Conservation (phyloP, 2,888 invertebrate genomes). For the Julus scandinavius region DNA sequence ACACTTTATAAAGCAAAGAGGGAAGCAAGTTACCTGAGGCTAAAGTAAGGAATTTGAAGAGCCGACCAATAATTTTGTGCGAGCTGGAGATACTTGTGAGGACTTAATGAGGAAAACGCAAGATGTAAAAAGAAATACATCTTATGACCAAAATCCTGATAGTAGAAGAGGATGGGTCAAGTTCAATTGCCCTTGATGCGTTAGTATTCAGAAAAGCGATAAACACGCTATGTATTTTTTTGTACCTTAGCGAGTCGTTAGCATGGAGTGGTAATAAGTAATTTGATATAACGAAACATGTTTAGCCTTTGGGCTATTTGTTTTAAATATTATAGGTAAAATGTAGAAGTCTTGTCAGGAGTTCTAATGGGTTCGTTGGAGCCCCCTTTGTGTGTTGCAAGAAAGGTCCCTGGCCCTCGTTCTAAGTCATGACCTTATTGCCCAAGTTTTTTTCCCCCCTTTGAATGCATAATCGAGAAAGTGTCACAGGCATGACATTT, state of each 20-base stretch:
- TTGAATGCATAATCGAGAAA: neutral
- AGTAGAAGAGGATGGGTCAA: slow-evolving; percentile 29
- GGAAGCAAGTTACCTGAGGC: neutral
- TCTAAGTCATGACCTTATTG: slow-evolving; percentile 15
- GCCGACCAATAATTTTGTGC: neutral
- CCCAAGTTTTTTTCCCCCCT: neutral
- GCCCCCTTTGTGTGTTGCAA: neutral
- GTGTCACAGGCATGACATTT: slow-evolving; percentile 31
- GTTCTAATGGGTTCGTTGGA: slow-evolving; percentile 39
- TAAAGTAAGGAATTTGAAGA: slow-evolving; percentile 11
- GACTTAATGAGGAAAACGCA: slow-evolving; percentile 11
- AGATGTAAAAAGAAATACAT: neutral
- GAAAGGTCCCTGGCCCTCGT: slow-evolving; percentile 29
- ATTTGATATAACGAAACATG: slow-evolving; percentile 38
- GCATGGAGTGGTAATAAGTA: slow-evolving; percentile 42
- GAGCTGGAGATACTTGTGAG: neutral
- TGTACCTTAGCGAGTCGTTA: neutral
- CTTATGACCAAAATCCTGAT: neutral
- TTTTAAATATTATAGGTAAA: slow-evolving; percentile 38
- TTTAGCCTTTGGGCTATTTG: slow-evolving; percentile 38
- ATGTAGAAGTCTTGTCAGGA: slow-evolving; percentile 26
- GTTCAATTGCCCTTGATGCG: slow-evolving; percentile 28
- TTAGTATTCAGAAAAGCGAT: slow-evolving; percentile 32
- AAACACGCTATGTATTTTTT: neutral
- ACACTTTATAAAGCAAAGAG: neutral